Percentiles rank a stretch among this genome's conserved stretches.
These are phyloP conservation scores for Caenorhabditis briggsae DNA, from an alignment of 1,140 invertebrate genomes.

Conservation along the genomic window DNA sequence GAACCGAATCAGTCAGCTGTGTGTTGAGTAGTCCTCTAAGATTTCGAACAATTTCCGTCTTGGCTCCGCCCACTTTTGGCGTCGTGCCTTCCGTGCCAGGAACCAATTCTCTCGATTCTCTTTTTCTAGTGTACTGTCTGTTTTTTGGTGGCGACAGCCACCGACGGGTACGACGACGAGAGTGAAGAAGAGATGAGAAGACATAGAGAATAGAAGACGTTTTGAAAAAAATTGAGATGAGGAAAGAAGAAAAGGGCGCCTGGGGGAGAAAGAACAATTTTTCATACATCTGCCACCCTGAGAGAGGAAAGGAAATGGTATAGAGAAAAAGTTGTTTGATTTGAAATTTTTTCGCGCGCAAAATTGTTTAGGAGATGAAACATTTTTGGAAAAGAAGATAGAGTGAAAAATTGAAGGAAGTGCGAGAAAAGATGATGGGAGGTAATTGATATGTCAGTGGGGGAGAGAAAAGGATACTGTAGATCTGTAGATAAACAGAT, in stretches of 20 bases:
- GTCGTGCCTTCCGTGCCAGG: conserved; percentile 53
- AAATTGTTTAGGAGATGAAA: neutral
- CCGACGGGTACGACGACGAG: conserved; percentile 40
- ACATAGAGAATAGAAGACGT: conserved; percentile 16
- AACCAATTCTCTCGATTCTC: conserved; percentile 35
- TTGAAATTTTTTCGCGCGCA: conserved; percentile 42
- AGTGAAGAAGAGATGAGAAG: conserved; percentile 29
- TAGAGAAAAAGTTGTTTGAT: conserved; percentile 24
- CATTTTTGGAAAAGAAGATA: neutral
- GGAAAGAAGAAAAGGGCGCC: neutral
- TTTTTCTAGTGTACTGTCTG: neutral
- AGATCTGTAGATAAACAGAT: neutral
- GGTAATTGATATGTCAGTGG: neutral
- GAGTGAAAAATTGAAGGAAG: neutral
- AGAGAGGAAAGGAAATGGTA: conserved; percentile 7
- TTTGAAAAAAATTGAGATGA: conserved; percentile 6
- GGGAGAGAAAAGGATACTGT: neutral
- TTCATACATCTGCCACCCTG: conserved; percentile 46
- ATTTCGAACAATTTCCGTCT: conserved; percentile 51
- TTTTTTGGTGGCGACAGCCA: conserved; percentile 42
- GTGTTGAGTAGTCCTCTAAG: neutral
- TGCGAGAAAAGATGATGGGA: neutral
- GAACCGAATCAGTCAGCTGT: conserved; percentile 52
- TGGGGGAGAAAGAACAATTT: conserved; percentile 50
- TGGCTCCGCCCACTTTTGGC: conserved; percentile 22